These are phyloP conservation scores for Leistus spinibarbis DNA, from an alignment of 2,888 invertebrate genomes.

Conservation along the genomic window DNA sequence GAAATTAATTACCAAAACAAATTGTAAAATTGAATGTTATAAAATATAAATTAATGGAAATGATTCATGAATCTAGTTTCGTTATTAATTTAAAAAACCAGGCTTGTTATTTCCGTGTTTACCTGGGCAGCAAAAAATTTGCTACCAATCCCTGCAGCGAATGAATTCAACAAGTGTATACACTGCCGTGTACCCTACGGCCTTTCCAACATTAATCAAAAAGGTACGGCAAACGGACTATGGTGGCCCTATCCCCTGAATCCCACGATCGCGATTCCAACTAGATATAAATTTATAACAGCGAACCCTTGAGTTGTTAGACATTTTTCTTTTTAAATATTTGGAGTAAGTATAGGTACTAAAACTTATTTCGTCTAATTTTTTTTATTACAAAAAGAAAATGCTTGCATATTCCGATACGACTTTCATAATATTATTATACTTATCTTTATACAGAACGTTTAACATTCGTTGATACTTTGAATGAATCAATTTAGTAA, in stretches of 20 bases:
- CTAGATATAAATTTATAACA: background rate
- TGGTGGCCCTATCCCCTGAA: constrained; percentile 1
- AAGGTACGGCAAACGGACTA: constrained; percentile 10
- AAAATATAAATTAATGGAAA: constrained; percentile 3
- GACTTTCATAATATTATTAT: no score
- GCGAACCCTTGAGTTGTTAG: background rate
- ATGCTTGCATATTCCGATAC: no score
- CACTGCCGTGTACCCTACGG: constrained; percentile 18
- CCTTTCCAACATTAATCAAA: constrained; percentile 38
- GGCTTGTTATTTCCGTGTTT: constrained; percentile 35
- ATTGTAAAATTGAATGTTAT: background rate
- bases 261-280: background rate
- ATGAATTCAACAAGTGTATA: constrained; percentile 36
- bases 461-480: no score
- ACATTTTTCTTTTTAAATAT: no score
- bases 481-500: no score
- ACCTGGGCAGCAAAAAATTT: constrained; percentile 35
- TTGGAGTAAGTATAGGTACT: no score
- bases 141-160: constrained; percentile 33
- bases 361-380: no score
- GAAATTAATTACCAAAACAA: background rate
- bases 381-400: no score
- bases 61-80: constrained; percentile 28
- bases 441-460: no score
- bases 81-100: constrained; percentile 31